These are phyloP conservation scores for Eurystomus glaucurus DNA, from an alignment of 2,797 vertebrate species.

Conservation along the genomic window DNA sequence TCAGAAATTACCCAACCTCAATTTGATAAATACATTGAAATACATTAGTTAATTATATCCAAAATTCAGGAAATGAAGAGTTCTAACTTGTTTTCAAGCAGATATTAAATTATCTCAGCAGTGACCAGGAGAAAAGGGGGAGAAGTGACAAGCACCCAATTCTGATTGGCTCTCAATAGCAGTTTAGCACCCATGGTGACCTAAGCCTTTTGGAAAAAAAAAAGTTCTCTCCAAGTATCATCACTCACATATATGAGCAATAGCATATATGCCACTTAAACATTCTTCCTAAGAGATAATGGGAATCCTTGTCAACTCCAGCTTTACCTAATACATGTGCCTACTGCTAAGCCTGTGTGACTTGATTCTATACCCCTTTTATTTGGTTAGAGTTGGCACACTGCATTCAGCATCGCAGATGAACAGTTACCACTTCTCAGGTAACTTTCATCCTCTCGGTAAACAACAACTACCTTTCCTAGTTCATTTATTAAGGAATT, in stretches of 20 bases:
- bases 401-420: neutral
- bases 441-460: neutral
- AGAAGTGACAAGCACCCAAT: neutral
- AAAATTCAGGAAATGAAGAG: neutral
- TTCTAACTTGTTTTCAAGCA: conserved; percentile 10
- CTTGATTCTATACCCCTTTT: neutral
- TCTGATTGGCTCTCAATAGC: neutral
- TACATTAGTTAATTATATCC: neutral
- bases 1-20: neutral
- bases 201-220: neutral
- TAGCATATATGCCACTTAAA: neutral
- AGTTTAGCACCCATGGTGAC: neutral
- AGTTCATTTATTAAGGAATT: neutral
- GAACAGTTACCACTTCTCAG: neutral
- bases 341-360: rapidly evolving
- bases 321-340: rapidly evolving
- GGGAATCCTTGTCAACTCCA: neutral
- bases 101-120: neutral
- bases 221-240: neutral
- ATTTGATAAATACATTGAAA: neutral
- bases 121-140: neutral
- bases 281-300: neutral
- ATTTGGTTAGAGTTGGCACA: neutral
- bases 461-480: neutral
- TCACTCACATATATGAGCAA: neutral